These are phyloP conservation scores for Drosophila acutilabella DNA, from an alignment of 2,888 invertebrate genomes.

Conservation along the genomic window DNA sequence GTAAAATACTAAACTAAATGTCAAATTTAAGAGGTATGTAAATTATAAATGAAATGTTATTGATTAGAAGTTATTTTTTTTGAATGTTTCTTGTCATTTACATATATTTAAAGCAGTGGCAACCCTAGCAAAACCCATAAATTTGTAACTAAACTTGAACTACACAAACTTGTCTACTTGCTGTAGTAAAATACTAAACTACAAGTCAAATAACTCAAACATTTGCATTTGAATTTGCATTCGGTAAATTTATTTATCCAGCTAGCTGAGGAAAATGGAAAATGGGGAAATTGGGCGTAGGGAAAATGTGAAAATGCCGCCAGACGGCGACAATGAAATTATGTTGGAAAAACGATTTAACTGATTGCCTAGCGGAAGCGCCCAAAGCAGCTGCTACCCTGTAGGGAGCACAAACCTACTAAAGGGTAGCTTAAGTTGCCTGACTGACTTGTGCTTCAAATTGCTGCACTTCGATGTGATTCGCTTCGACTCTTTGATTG, in stretches of 20 bases:
- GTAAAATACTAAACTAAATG: background rate
- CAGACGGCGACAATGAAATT: slow-evolving; percentile 62
- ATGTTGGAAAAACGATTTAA: slow-evolving; percentile 44
- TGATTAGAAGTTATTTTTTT: too few species aligned
- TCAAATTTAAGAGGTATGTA: too few species aligned
- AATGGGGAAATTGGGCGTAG: background rate
- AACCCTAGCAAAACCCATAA: slow-evolving; percentile 62
- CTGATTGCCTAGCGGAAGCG: slow-evolving; percentile 27
- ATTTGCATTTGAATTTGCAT: slow-evolving; percentile 5
- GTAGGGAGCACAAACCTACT: background rate
- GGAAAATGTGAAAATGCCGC: slow-evolving; percentile 34
- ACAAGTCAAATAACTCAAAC: slow-evolving; percentile 19
- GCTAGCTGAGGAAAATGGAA: background rate
- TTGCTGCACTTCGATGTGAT: background rate
- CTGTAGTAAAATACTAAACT: too few species aligned
- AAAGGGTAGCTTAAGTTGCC: slow-evolving; percentile 1
- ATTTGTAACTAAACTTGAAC: slow-evolving; percentile 22
- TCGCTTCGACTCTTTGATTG: slow-evolving; percentile 1
- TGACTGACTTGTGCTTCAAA: too few species aligned
- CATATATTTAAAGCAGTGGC: slow-evolving; percentile 12
- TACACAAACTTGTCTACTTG: slow-evolving; percentile 31
- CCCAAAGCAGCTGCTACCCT: slow-evolving; percentile 31
- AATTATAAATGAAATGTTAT: too few species aligned
- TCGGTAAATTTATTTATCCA: slow-evolving; percentile 8
- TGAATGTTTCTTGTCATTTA: too few species aligned